phyloP scores from a whole-genome alignment of 2,888 invertebrate species.

The Flabesymbios commensalis region DNA sequence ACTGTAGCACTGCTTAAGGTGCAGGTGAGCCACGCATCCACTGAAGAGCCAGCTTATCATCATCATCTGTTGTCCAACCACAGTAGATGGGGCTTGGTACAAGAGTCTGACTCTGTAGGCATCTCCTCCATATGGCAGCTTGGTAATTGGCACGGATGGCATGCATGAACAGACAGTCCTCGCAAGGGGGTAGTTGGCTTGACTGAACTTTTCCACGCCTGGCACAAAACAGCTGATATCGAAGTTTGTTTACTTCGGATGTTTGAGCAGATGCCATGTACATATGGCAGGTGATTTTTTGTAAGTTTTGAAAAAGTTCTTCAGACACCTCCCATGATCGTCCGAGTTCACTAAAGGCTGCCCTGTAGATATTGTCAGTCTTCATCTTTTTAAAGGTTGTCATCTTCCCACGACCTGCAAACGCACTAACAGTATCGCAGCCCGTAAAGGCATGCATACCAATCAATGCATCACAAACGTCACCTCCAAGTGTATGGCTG shows the following conservation, averaged over 20 bases:
- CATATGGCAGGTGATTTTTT: not conserved
- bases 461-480: not conserved
- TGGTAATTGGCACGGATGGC: not conserved
- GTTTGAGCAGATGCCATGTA: not conserved
- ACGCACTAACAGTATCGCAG: not conserved
- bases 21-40: conserved; percentile 2
- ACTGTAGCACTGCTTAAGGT: not conserved
- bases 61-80: not conserved
- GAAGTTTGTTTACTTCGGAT: not conserved
- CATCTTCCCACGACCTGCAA: not conserved
- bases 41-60: not conserved
- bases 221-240: not conserved
- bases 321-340: not conserved
- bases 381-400: not conserved
- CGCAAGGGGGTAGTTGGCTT: not conserved
- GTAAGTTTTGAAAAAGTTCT: not conserved
- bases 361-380: not conserved
- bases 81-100: not conserved
- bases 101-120: not conserved
- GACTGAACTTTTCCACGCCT: not conserved
- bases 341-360: not conserved
- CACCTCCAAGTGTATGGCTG: not conserved
- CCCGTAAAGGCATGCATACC: not conserved
- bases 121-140: not conserved
- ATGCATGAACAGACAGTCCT: not conserved